These are phyloP conservation scores for Zeus faber DNA, from an alignment of 2,113 vertebrate genomes.

Conservation along the genomic window DNA sequence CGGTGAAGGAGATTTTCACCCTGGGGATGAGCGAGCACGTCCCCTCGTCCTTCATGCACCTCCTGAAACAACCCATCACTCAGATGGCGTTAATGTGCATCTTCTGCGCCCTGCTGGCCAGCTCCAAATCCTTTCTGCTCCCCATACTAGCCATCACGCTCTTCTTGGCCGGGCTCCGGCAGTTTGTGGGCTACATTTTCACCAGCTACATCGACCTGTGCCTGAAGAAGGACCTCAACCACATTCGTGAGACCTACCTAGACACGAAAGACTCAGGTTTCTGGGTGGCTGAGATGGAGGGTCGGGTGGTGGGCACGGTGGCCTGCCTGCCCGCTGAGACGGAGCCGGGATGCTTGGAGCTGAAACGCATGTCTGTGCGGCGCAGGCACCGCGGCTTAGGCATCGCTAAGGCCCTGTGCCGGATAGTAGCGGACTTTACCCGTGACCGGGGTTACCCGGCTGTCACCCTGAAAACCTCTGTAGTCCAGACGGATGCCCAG, in stretches of 20 bases:
- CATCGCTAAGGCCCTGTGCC: conserved; percentile 72
- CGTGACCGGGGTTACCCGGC: conserved; percentile 53
- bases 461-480: conserved; percentile 67
- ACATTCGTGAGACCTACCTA: conserved; percentile 59
- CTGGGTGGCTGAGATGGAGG: conserved; percentile 76
- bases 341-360: conserved; percentile 42
- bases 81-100: conserved; percentile 69
- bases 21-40: conserved; percentile 75
- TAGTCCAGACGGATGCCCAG: conserved; percentile 75
- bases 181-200: conserved; percentile 54
- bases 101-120: conserved; percentile 68
- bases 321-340: conserved; percentile 51
- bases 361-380: conserved; percentile 72
- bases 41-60: conserved; percentile 65
- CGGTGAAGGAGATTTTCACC: conserved; percentile 71
- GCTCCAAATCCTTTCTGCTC: conserved; percentile 69
- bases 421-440: conserved; percentile 62
- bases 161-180: conserved; percentile 64
- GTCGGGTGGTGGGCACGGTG: conserved; percentile 66
- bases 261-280: conserved; percentile 63
- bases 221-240: conserved; percentile 58
- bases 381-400: conserved; percentile 67
- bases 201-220: conserved; percentile 61
- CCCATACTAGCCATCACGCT: conserved; percentile 68
- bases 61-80: conserved; percentile 68